Conservation (phyloP, 92 coral and sea anemone genomes). For the Virgularia gustaviana region DNA sequence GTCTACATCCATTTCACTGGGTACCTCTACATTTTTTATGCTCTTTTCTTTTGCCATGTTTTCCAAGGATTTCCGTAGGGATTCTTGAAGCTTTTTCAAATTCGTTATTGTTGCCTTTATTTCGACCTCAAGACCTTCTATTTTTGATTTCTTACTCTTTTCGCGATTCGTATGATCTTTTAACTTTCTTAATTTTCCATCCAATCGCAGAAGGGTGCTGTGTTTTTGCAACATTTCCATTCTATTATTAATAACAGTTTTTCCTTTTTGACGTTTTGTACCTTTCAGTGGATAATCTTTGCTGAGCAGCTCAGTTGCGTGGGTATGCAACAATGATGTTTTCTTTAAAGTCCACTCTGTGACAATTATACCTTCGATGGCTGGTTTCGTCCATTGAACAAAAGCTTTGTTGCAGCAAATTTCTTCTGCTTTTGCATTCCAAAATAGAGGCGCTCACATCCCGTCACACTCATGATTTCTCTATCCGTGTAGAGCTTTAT, state of each 20-base stretch:
- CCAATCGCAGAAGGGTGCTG: conserved; percentile 28
- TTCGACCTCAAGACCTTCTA: conserved; percentile 5
- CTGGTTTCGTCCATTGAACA: conserved; percentile 33
- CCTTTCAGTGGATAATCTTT: conserved; percentile 1
- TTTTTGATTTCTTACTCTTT: conserved; percentile 20
- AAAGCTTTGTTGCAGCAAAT: not conserved
- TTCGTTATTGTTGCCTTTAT: conserved; percentile 8
- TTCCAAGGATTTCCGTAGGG: conserved; percentile 20
- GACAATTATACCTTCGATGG: conserved; percentile 37
- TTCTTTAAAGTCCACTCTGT: conserved; percentile 53
- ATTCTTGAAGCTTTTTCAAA: conserved; percentile 25
- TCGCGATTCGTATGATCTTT: conserved; percentile 5
- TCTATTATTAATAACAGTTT: conserved; percentile 1
- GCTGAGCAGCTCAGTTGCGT: conserved; percentile 11
- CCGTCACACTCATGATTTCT: conserved; percentile 10
- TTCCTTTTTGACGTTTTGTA: not conserved
- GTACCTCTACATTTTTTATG: conserved; percentile 14
- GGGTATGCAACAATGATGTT: conserved; percentile 33
- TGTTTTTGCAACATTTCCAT: conserved; percentile 28
- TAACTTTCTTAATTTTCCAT: conserved; percentile 21
- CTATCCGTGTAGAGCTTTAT: conserved; percentile 3
- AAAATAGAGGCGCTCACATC: conserved; percentile 34
- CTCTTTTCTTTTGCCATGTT: conserved; percentile 28
- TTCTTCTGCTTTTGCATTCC: conserved; percentile 29
- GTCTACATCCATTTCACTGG: not conserved